Percentiles rank a stretch among this genome's conserved stretches.
phyloP scores from a whole-genome alignment of 2,113 vertebrate genomes.

The Pedetes capensis region DNA sequence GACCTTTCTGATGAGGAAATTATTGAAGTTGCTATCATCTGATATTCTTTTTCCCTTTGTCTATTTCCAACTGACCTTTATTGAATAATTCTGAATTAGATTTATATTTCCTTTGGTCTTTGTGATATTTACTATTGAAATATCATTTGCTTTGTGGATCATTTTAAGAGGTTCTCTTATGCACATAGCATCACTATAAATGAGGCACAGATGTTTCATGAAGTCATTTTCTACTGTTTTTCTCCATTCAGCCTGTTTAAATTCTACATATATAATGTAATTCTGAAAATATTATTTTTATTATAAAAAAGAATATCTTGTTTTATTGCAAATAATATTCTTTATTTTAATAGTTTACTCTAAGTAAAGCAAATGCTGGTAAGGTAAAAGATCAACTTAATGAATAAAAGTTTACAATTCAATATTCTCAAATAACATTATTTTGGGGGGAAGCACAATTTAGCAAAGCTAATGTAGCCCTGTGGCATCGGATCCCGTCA shows the following conservation, averaged over 20 bases:
- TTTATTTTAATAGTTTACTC: not conserved
- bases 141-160: conserved; percentile 66
- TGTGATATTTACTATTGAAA: conserved; percentile 74
- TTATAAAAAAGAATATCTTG: not conserved
- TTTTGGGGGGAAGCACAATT: not conserved
- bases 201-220: conserved; percentile 1
- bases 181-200: conserved; percentile 40
- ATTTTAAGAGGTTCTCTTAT: conserved; percentile 48
- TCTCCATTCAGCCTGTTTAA: not conserved
- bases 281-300: not conserved
- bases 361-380: not conserved
- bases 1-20: conserved; percentile 69
- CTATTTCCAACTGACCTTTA: conserved; percentile 71
- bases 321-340: not conserved
- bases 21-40: conserved; percentile 59
- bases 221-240: conserved; percentile 26
- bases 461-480: no score
- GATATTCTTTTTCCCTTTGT: not conserved
- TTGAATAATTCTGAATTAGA: conserved; percentile 67
- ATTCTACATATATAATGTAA: not conserved
- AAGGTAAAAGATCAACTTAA: not conserved
- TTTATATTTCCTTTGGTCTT: conserved; percentile 64
- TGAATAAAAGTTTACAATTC: not conserved
- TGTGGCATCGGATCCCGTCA: no score
- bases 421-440: not conserved